A percentile compares a stretch with the other conserved stretches of the same genome.
Evolutionary conservation across 2,888 invertebrate species (phyloP).

Genomic region (Cosmia trapezina): DNA sequence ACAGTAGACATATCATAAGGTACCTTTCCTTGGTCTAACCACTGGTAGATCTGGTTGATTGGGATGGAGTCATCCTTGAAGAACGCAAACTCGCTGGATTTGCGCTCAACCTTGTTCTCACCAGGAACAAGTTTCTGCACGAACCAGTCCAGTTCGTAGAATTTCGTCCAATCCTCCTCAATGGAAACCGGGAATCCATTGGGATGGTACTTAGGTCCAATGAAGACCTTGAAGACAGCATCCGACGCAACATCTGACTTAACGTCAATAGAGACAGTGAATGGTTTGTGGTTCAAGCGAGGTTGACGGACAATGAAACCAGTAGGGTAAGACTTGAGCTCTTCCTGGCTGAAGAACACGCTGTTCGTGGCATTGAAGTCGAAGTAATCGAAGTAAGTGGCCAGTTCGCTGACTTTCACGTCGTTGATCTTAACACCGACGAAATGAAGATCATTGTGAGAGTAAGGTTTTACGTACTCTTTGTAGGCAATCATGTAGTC

Average conservation of each 20-base stretch:
- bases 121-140: slow-evolving; percentile 91
- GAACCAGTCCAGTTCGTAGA: slow-evolving; percentile 91
- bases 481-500: slow-evolving; percentile 91
- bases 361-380: slow-evolving; percentile 91
- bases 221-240: slow-evolving; percentile 92
- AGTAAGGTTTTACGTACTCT: slow-evolving; percentile 90
- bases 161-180: slow-evolving; percentile 90
- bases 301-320: slow-evolving; percentile 91
- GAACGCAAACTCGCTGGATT: slow-evolving; percentile 91
- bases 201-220: slow-evolving; percentile 93
- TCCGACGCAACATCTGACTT: slow-evolving; percentile 90
- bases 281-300: slow-evolving; percentile 93
- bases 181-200: slow-evolving; percentile 87
- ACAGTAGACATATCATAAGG: slow-evolving; percentile 88
- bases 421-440: slow-evolving; percentile 91
- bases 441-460: slow-evolving; percentile 89
- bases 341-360: slow-evolving; percentile 76
- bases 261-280: slow-evolving; percentile 91
- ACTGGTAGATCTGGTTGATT: slow-evolving; percentile 90
- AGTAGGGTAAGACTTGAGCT: slow-evolving; percentile 79
- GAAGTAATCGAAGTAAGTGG: slow-evolving; percentile 92
- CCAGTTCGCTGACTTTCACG: slow-evolving; percentile 91
- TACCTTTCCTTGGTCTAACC: slow-evolving; percentile 89
- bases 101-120: slow-evolving; percentile 91
- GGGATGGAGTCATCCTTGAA: slow-evolving; percentile 92